Percentiles rank a stretch among this genome's conserved stretches.
These are phyloP conservation scores for Zalophus californianus DNA, from an alignment of 2,797 vertebrate species.

Conservation along the genomic window DNA sequence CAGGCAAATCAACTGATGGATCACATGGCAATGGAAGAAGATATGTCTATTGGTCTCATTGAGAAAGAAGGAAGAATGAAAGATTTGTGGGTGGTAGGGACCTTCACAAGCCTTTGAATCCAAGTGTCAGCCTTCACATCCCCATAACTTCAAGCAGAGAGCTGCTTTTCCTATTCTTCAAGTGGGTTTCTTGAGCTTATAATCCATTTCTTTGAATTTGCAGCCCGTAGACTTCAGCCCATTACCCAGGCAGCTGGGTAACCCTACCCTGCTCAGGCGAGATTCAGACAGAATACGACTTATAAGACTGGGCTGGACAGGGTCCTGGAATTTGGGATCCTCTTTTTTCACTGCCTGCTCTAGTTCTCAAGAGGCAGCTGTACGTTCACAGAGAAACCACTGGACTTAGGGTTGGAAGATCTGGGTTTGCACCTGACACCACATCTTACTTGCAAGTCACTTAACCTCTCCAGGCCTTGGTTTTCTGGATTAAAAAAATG, in stretches of 20 bases:
- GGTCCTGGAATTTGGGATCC: not conserved
- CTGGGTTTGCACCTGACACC: not conserved
- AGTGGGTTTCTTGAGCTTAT: constrained; percentile 19
- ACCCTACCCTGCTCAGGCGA: not conserved
- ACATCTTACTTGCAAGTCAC: constrained; percentile 14
- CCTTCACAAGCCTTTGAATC: not conserved
- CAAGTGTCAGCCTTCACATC: not conserved
- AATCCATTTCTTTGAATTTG: not conserved
- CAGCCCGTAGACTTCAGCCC: too few species aligned
- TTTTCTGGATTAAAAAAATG: constrained; percentile 10
- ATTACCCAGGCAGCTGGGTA: not conserved
- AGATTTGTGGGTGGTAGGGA: not conserved
- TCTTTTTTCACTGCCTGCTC: not conserved
- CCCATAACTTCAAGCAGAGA: not conserved
- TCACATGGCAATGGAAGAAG: not conserved
- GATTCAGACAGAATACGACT: not conserved
- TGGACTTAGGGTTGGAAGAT: not conserved
- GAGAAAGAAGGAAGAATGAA: constrained; percentile 30
- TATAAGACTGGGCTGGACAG: not conserved
- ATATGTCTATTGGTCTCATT: not conserved
- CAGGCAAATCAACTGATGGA: not conserved
- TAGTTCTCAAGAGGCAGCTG: not conserved
- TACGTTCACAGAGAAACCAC: not conserved
- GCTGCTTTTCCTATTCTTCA: constrained; percentile 18
- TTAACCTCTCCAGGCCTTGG: not conserved